These are phyloP conservation scores for Amiota minor DNA, from an alignment of 2,888 invertebrate genomes.

Conservation along the genomic window DNA sequence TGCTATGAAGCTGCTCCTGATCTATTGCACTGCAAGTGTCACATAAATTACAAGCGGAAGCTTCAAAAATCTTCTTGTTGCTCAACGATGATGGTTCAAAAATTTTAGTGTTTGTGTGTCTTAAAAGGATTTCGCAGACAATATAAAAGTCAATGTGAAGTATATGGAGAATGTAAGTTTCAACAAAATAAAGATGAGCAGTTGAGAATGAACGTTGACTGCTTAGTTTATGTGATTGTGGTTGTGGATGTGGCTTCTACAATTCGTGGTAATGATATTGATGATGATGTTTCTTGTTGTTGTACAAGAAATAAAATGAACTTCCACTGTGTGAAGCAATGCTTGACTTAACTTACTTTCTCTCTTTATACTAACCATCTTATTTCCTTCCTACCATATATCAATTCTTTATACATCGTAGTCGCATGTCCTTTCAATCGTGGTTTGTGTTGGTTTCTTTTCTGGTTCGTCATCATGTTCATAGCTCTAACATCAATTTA, in stretches of 20 bases:
- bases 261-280: conserved; percentile 29
- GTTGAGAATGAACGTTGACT: background rate
- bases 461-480: conserved; percentile 39
- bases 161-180: background rate
- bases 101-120: conserved; percentile 19
- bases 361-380: background rate
- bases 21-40: conserved; percentile 65
- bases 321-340: too few relatives aligned
- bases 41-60: conserved; percentile 66
- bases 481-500: conserved; percentile 67
- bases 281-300: conserved; percentile 14
- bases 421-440: conserved; percentile 2
- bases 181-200: background rate
- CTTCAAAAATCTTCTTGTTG: conserved; percentile 58
- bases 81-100: conserved; percentile 45
- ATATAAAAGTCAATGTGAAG: conserved; percentile 16
- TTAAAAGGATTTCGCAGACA: conserved; percentile 25
- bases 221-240: background rate
- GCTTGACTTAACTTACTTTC: too few relatives aligned
- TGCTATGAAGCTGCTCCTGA: conserved; percentile 43
- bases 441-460: conserved; percentile 6
- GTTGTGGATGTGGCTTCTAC: background rate
- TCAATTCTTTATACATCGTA: background rate
- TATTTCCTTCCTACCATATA: background rate
- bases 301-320: background rate